Evolutionary conservation across 2,888 invertebrate species (phyloP), one percentile per base, ranked within the genome.

Genomic region (Oscheius sp.): DNA sequence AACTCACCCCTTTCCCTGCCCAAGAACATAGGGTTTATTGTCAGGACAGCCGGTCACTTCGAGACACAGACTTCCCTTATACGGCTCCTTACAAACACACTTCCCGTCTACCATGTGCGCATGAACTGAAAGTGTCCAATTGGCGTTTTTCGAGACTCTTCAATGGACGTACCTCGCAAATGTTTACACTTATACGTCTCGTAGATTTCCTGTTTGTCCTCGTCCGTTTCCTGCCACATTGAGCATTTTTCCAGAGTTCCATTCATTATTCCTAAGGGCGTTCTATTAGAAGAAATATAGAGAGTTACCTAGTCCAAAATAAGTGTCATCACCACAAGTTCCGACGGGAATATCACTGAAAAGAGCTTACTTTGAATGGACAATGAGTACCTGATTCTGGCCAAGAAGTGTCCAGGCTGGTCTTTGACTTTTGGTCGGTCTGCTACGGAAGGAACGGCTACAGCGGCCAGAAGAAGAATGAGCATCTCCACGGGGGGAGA

Each of bases 161-260:
- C 37, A 35, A 37, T 10, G 42, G 42, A 9, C 68, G 55, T 70
- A 81, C 85, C 77, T 78, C 86, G 72, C 60, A 87, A 78, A 60
- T 81, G 79, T 74, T 83, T 83, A 80, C 87, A 87, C 71, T 86
- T 87, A 77, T 79, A 84, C 37, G 77, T 75, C 73, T 87, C 87
- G 70, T 87, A 87, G 10, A 78, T 80, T 37, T 71, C 74, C 57
- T 81, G 76, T 32, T 80, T 77, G 10, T 78, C 76, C 59, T 79
- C 80, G 32, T 74, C 70, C 29, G 66, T 76, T 48, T 65, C 70
- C 51, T 82, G 78, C 77, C 78, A 87, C 58, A 79, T 68, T 21
- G 77, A 79, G 74, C 87, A 87, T 70, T 87, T 87, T 66, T 87
- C 87, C 50, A 87, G 76, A 33, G 77, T 77, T 32, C 79, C 84